phyloP scores from a whole-genome alignment of 2,113 vertebrate species.

The Dasyornis broadbenti region DNA sequence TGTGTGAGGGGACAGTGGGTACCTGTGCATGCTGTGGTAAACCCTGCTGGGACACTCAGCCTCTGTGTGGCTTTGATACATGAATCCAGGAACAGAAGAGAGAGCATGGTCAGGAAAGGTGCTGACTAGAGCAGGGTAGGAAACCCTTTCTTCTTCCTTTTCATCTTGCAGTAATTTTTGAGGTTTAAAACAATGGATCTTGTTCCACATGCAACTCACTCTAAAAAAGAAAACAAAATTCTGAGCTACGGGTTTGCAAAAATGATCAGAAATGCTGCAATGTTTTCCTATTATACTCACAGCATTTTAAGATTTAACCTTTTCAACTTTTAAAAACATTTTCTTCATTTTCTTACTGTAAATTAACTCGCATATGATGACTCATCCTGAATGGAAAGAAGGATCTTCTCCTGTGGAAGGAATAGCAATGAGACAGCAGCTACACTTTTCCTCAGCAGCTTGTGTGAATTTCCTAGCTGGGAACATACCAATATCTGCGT shows the following conservation, averaged over 20 bases:
- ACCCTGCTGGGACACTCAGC: background rate
- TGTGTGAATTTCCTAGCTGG: background rate
- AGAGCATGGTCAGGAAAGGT: background rate
- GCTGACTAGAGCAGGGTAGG: background rate
- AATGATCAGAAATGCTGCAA: background rate
- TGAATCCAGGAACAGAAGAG: background rate
- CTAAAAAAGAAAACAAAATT: background rate
- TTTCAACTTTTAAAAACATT: background rate
- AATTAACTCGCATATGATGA: background rate
- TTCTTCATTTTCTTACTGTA: background rate
- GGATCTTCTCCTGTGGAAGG: background rate
- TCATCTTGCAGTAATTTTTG: background rate
- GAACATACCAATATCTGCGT: background rate
- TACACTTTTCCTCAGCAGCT: background rate
- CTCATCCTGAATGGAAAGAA: background rate
- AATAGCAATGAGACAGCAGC: background rate
- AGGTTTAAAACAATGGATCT: background rate
- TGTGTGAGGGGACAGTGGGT: accelerated
- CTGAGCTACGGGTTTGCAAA: background rate
- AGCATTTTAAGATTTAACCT: background rate
- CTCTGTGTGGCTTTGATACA: background rate
- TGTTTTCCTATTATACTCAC: background rate
- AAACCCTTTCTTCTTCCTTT: background rate
- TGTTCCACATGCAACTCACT: background rate
- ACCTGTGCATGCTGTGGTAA: background rate